Base-by-base conservation (phyloP, 2,113 vertebrate species). In the Notarius quadriscutis region DNA sequence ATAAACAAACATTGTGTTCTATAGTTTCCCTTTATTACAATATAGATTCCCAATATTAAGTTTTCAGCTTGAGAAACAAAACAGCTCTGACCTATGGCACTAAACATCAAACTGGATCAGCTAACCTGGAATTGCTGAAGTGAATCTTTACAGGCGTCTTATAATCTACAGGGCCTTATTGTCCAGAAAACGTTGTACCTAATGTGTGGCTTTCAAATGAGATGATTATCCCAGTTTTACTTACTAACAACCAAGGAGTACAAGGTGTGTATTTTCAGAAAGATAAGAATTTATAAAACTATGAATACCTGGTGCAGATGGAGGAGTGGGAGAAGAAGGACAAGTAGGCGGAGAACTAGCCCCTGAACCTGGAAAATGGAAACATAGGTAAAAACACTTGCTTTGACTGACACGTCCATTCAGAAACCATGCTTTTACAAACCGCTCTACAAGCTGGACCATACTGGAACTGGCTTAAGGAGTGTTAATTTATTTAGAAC, bases 341-440 rank as follows among this genome's bases (percentile, higher is more conserved):
- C 97, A 99, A 7, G 97, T 99, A 72, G 97, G 96, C 75, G 98
- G 98, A 27, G 98, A 99, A 93, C 98, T 99, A 60, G 98, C 96
- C 92, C 98, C 98, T 90, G 98, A 99, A 92, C 98, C 98, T 98
- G 94, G 30, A 83, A 81, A 53, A 81, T 9, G 4, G 18, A 57
- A 27, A 57, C 50, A 58, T 71, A 25, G 17, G 48, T 74, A 22
- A 83, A 63, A 83, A 15, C 67, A 58, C 7, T 41, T 34, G 27
- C 11, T 62, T 7, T 25, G 18, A 22, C 34, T 51, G 80, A 82
- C 7, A 51, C 14, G n/a, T 65, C 41, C 22, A 83, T 65, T 83
- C 22, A 53, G 50, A 53, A 51, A 77, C 10, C 7, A 34, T 71
- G 67, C 17, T 34, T 69, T 71, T 17, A 20, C 65, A 69, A 15